These are phyloP conservation scores for Myoxocephalus aenaeus DNA, from an alignment of 2,797 vertebrate species.

Conservation along the genomic window DNA sequence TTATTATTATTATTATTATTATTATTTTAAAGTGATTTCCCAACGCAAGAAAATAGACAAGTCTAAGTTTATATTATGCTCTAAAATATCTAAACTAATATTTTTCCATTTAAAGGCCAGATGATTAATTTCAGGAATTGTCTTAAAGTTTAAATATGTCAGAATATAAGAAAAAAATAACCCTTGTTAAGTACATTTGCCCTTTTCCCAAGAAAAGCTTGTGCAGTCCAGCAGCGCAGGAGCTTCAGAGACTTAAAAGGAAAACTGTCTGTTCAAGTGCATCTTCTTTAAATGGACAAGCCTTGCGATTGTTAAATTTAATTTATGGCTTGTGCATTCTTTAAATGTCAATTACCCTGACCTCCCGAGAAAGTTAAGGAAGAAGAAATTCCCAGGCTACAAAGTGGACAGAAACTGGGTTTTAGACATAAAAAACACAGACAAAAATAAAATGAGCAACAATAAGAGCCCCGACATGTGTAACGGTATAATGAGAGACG, in stretches of 20 bases:
- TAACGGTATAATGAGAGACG: constrained; percentile 29
- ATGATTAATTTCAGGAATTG: constrained; percentile 12
- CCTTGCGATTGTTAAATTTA: constrained; percentile 90
- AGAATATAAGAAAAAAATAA: constrained; percentile 35
- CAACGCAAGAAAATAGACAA: background rate
- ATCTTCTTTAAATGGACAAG: constrained; percentile 92
- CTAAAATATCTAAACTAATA: background rate
- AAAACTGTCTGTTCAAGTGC: constrained; percentile 89
- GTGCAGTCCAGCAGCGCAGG: constrained; percentile 27
- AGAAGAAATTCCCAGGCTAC: constrained; percentile 86
- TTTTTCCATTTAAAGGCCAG: constrained; percentile 10
- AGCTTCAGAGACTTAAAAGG: constrained; percentile 75
- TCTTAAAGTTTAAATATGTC: background rate
- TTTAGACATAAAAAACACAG: background rate
- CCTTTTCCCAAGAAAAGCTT: constrained; percentile 46
- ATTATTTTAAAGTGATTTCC: background rate
- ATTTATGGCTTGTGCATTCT: constrained; percentile 98
- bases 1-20: too few species aligned
- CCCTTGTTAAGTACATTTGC: constrained; percentile 25
- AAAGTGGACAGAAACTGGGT: constrained; percentile 31
- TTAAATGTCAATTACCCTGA: constrained; percentile 95
- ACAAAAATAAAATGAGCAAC: background rate
- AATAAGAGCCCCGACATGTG: background rate
- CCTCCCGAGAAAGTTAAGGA: constrained; percentile 90
- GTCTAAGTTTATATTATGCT: background rate